These are phyloP conservation scores for Hoplostethus atlanticus DNA, from an alignment of 2,797 vertebrate species.

Conservation along the genomic window DNA sequence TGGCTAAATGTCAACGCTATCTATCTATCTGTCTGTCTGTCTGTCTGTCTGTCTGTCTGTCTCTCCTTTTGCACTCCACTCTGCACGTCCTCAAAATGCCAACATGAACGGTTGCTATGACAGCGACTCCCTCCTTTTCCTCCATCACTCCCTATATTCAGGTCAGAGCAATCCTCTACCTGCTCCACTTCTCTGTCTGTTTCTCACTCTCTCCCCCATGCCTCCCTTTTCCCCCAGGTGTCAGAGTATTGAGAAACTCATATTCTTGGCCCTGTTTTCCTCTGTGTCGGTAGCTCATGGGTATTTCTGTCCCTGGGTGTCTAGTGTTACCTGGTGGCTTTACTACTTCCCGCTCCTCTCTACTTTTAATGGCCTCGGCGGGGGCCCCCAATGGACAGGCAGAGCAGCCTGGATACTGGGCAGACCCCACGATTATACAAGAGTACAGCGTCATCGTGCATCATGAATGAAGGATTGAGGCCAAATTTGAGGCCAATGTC, in stretches of 20 bases:
- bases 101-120: slow-evolving; percentile 53
- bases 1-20: slow-evolving; percentile 67
- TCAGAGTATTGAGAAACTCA: slow-evolving; percentile 40
- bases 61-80: slow-evolving; percentile 42
- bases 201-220: background rate
- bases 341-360: slow-evolving; percentile 56
- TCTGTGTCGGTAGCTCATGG: slow-evolving; percentile 32
- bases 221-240: slow-evolving; percentile 22
- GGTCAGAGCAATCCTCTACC: slow-evolving; percentile 22
- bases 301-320: slow-evolving; percentile 57
- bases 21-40: slow-evolving; percentile 29
- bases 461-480: slow-evolving; percentile 8
- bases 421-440: slow-evolving; percentile 3
- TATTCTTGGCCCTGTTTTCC: slow-evolving; percentile 30
- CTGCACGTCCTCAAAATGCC: slow-evolving; percentile 61
- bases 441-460: background rate
- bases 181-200: background rate
- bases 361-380: slow-evolving; percentile 27
- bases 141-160: slow-evolving; percentile 28
- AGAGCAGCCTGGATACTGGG: slow-evolving; percentile 12
- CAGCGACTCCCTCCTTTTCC: slow-evolving; percentile 35
- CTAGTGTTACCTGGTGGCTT: slow-evolving; percentile 63
- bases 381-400: slow-evolving; percentile 11
- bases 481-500: background rate
- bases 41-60: slow-evolving; percentile 18